These are phyloP conservation scores for Scalopus aquaticus DNA, from an alignment of 2,113 vertebrate species.

Conservation along the genomic window DNA sequence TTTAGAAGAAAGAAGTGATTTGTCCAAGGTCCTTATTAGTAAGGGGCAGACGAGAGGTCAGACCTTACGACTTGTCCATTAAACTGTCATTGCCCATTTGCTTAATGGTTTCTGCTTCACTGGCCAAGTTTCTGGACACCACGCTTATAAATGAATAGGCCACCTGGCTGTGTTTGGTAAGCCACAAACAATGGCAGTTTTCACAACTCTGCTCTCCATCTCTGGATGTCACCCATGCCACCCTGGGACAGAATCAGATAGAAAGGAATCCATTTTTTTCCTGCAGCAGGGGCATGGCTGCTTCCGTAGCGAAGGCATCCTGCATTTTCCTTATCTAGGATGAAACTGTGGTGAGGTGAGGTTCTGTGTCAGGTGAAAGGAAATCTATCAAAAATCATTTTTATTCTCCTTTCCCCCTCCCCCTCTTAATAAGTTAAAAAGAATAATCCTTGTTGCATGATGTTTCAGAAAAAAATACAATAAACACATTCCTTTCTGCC, in stretches of 20 bases:
- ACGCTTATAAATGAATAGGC: not conserved
- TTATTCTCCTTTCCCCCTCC: slow-evolving; percentile 44
- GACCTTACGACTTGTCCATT: not conserved
- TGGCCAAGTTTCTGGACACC: not conserved
- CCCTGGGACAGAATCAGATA: not conserved
- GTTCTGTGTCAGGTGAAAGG: not conserved
- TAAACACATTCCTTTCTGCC: not conserved
- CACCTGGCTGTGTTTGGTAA: not conserved
- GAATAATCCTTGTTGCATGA: not conserved
- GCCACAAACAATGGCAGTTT: not conserved
- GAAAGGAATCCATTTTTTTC: not conserved
- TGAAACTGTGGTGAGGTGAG: not conserved
- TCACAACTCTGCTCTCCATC: not conserved
- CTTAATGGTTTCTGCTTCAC: not conserved
- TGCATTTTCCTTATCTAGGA: not conserved
- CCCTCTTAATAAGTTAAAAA: slow-evolving; percentile 26
- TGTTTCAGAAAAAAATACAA: not conserved
- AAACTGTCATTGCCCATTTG: not conserved
- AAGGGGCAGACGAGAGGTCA: not conserved
- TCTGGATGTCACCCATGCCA: not conserved
- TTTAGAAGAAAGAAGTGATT: slow-evolving; percentile 5
- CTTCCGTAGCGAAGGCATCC: not conserved
- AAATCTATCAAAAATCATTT: slow-evolving; percentile 58
- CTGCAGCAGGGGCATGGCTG: not conserved
- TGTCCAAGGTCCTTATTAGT: not conserved